Base-by-base conservation (phyloP, 2,797 vertebrate species). In the Pelobates cultripes region DNA sequence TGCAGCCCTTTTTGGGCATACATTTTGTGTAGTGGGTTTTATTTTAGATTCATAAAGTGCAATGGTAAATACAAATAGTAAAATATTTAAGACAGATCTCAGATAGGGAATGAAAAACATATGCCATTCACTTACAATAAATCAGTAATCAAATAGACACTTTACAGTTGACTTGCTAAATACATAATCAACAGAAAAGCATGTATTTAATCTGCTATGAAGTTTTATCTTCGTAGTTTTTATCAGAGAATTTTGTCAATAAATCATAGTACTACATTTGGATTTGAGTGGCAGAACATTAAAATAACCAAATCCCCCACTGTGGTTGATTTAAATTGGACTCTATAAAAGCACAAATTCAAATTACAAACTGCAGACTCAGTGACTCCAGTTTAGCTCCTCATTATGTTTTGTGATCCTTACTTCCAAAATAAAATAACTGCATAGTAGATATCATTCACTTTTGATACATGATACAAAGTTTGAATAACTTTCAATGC, bases 281-380 rank as follows among this genome's bases (percentile, higher is more conserved):
- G 87, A 84, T 84, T 79, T 76, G 70, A 85, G 83, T 91, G 91
- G 90, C 89, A 91, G 90, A 88, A 87, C 88, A 89, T 91, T 91
- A 89, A 93, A 90, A 86, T 87, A 87, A 91, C 87, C 90, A 86
- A 88, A 87, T 91, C 87, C 90, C 91, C 28, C 28, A 28, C 89
- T 93, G 90, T 90, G 90, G 90, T 87, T 86, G 87, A 87, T 87
- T 80, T 81, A 85, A 86, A 91, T 87, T 88, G 86, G 86, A 87
- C 86, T 88, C 75, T 68, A 87, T 89, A 89, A 89, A 92, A 90
- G 87, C 87, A 89, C 86, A 87, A 90, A 88, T 86, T 91, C 89
- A 89, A 88, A 88, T 92, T 92, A 92, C 88, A 79, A 88, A 86
- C 87, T 85, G 89, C 87, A 93, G 90, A 92, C 90, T 89, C 86